These are phyloP conservation scores for Thinocorus orbignyianus DNA, from an alignment of 2,113 vertebrate species.

Conservation along the genomic window DNA sequence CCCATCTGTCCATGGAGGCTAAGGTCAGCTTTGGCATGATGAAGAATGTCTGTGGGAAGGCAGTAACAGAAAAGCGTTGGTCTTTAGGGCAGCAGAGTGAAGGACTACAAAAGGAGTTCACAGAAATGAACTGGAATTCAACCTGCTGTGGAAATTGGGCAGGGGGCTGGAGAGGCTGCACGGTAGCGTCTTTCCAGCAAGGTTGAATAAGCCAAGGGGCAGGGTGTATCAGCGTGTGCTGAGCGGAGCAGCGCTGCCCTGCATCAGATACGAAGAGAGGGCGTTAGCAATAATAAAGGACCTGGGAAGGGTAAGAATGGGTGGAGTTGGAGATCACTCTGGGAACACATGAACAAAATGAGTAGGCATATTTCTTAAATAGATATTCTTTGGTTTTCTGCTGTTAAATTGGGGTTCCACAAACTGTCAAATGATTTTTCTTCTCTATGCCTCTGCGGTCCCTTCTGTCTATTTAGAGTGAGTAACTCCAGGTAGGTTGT, in stretches of 20 bases:
- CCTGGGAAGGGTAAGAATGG: not conserved
- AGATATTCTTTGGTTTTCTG: not conserved
- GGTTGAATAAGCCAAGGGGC: not conserved
- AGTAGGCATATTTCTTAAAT: not conserved
- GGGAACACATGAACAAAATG: not conserved
- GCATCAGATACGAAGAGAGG: not conserved
- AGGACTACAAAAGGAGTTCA: not conserved
- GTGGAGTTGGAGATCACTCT: not conserved
- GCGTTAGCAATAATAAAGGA: not conserved
- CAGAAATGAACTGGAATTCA: not conserved
- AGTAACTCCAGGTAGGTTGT: not conserved
- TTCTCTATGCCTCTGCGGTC: not conserved
- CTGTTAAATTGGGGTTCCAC: not conserved
- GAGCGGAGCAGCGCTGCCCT: not conserved
- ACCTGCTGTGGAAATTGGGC: not conserved
- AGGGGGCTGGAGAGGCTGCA: not conserved
- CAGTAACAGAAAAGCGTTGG: not conserved
- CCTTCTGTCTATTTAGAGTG: not conserved
- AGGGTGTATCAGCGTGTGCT: not conserved
- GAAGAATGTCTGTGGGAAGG: constrained; percentile 21
- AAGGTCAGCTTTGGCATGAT: constrained; percentile 12
- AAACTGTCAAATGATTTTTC: not conserved
- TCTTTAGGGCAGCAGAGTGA: not conserved
- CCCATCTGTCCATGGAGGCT: not conserved
- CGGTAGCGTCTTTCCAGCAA: not conserved